Evolutionary conservation across 2,888 invertebrate species (phyloP).

Genomic region (Agonum fuliginosum): DNA sequence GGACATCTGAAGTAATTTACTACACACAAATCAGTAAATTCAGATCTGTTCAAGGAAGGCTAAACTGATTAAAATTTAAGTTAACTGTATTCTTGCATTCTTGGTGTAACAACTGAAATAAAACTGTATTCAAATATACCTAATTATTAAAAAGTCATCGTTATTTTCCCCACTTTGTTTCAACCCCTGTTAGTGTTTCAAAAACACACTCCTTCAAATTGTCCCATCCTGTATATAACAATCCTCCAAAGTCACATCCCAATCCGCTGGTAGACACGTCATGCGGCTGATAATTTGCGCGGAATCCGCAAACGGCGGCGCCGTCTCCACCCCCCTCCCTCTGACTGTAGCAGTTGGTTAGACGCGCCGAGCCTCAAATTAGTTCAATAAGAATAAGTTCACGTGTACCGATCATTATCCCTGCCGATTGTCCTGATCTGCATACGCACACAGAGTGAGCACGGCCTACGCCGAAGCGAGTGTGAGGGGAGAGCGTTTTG

Average conservation of each 20-base stretch:
- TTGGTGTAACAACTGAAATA: too few relatives aligned
- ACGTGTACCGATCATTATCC: slow-evolving; percentile 73
- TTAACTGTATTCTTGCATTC: too few relatives aligned
- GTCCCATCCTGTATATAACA: slow-evolving; percentile 12
- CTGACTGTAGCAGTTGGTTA: slow-evolving; percentile 41
- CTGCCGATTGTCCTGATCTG: slow-evolving; percentile 35
- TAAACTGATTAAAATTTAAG: too few relatives aligned
- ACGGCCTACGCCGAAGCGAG: not conserved
- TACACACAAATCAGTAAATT: too few relatives aligned
- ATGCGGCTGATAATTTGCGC: slow-evolving; percentile 45
- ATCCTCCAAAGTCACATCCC: slow-evolving; percentile 12
- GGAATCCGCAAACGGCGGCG: slow-evolving; percentile 31
- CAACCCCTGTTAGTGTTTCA: not conserved
- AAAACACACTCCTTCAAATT: not conserved
- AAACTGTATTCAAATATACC: too few relatives aligned
- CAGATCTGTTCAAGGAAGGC: too few relatives aligned
- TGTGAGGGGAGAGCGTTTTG: not conserved
- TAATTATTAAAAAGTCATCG: too few relatives aligned
- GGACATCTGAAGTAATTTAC: too few relatives aligned
- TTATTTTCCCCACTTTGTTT: not conserved
- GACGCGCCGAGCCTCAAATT: slow-evolving; percentile 68
- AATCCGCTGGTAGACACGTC: slow-evolving; percentile 12
- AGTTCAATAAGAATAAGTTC: slow-evolving; percentile 75
- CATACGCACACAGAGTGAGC: slow-evolving; percentile 40
- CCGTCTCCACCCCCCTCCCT: slow-evolving; percentile 1